Base-by-base conservation (phyloP, 2,113 vertebrate species). In the Campylomormyrus tamandua region DNA sequence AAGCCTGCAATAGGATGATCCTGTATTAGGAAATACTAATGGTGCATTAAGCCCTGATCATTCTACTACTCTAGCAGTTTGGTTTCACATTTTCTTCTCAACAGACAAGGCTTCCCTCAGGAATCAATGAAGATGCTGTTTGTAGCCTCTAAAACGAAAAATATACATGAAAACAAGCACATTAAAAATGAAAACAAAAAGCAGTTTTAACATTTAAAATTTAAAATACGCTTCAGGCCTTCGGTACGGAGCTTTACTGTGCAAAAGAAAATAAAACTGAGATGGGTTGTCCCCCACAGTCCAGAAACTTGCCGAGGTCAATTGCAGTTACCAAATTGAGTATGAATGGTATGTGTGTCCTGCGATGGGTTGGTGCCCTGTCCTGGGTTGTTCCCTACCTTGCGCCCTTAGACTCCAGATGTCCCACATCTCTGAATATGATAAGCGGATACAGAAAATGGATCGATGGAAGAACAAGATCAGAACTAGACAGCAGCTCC, bases 31-130 rank as follows among this genome's bases (percentile, higher is more conserved):
- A 91, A 93, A 94, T 91, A 89, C 94, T 92, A 92, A 93, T 91
- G 91, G 87, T 50, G 89, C 62, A 62, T 91, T 50, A 52, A 93
- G 89, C 49, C 93, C 89, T 46, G 88, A 74, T 74, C 77, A 92
- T 92, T 89, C 90, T 86, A 87, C 91, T 91, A 93, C 91, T 89
- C 87, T 91, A 88, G 87, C 93, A 92, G 92, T 92, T 95, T 93
- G 93, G 94, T 89, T 94, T 94, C 93, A 94, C 93, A 95, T 95
- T 95, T 94, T 95, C 95, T 95, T 93, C 91, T 91, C 83, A 94
- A 93, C 91, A 93, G 93, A 85, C 80, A 45, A 91, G 91, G 91
- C 90, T 92, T 88, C 90, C 92, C 66, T 10, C 83, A 85, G 83
- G 92, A 92, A 94, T 94, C 94, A 92, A 93, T 94, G 62, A 66